Evolutionary conservation across 2,888 invertebrate genomes (phyloP), one percentile per base, ranked within the genome.

Genomic region (Noctua pronuba): DNA sequence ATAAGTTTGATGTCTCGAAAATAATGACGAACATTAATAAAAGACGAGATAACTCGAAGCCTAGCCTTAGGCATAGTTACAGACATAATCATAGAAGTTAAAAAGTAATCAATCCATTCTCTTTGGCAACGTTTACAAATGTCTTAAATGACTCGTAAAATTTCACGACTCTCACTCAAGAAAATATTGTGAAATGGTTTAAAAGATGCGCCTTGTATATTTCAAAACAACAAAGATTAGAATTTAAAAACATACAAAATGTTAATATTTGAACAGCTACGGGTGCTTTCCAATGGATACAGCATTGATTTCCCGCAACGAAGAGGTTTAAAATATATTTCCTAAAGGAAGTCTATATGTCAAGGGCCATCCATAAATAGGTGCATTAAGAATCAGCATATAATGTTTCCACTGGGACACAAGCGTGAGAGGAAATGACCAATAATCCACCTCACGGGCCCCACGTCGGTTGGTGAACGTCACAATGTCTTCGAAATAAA

Each of bases 71-170:
- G 95, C 95, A 88, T 91, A 86, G 91, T 91, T 93, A 91, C 92
- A 89, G 93, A 91, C 93, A 94, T 95, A 95, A 95, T 95, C 94
- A 93, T 93, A 93, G 93, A 95, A 95, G 94, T 96, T 96, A 95
- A 96, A 96, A 96, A 95, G 95, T 94, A 95, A 96, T 96, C 95
- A 96, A 96, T 96, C 95, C 94, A 93, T 95, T 95, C 95, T 95
- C 94, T 95, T 96, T 93, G 93, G 93, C 92, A 95, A 96, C 94
- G 89, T 93, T 93, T 93, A 95, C 94, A 95, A 95, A 95, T 94
- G 93, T 94, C 93, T 95, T 95, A 94, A 94, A 94, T 95, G 94
- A 95, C 94, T 95, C 92, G 94, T 95, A 94, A 95, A 95, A 94
- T 94, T 92, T 94, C 89, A 91, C 91, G 91, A 92, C 94, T 94